Evolutionary conservation across 2,113 vertebrate species (phyloP).

Genomic region (Zosterops lateralis): DNA sequence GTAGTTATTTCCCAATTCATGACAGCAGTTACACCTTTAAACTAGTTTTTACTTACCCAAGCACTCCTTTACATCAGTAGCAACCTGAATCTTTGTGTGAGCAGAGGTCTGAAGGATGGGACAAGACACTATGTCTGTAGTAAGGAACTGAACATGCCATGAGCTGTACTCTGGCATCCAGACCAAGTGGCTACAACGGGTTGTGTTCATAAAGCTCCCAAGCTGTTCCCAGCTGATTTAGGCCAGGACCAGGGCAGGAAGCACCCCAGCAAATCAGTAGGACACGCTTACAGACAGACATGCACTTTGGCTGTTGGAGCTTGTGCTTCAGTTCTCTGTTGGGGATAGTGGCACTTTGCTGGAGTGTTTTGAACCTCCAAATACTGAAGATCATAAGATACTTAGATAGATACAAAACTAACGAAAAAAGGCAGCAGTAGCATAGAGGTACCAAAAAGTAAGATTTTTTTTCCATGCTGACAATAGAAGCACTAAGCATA

Average conservation of each 20-base stretch:
- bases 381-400: neutral
- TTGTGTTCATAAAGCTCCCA: neutral
- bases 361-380: neutral
- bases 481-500: neutral
- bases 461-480: neutral
- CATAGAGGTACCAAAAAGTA: neutral
- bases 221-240: neutral
- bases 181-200: neutral
- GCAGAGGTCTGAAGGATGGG: neutral
- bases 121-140: neutral
- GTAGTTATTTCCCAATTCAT: neutral
- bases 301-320: neutral
- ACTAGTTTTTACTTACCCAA: neutral
- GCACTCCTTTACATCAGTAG: neutral
- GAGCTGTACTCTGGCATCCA: neutral
- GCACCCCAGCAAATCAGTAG: neutral
- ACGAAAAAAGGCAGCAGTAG: neutral
- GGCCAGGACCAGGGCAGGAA: neutral
- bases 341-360: neutral
- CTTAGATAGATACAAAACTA: neutral
- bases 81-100: neutral
- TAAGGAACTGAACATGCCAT: neutral
- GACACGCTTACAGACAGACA: neutral
- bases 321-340: neutral
- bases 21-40: neutral